Evolutionary conservation across 2,113 vertebrate species (phyloP).

Genomic region (Calidris pygmaea): DNA sequence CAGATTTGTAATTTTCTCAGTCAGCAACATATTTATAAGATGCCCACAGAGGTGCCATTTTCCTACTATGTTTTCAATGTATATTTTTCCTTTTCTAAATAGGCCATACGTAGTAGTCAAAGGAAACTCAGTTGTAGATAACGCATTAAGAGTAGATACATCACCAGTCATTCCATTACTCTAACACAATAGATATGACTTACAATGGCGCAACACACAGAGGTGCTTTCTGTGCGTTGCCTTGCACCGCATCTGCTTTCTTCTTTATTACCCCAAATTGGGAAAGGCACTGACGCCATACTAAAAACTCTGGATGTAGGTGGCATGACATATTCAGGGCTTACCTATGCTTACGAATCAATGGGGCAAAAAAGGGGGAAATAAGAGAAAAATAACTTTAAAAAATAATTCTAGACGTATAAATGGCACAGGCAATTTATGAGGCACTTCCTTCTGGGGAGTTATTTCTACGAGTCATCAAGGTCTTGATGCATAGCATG

Average conservation of each 20-base stretch:
- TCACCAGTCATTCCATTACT: neutral
- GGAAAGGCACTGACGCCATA: neutral
- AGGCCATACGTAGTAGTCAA: neutral
- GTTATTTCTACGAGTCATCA: neutral
- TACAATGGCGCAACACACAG: neutral
- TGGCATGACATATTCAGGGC: neutral
- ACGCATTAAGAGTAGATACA: neutral
- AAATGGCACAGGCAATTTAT: neutral
- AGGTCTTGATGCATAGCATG: neutral
- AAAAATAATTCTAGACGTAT: slow-evolving; percentile 6
- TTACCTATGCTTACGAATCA: neutral
- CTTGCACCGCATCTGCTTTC: neutral
- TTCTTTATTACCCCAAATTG: neutral
- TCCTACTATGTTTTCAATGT: neutral
- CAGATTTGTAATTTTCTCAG: neutral
- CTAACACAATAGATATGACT: neutral
- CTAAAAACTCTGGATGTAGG: neutral
- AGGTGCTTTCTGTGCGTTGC: neutral
- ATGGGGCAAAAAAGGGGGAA: neutral
- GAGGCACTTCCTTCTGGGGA: neutral
- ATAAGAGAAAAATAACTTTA: neutral
- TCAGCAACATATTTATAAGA: neutral
- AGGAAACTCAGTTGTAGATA: neutral
- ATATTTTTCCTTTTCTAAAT: neutral
- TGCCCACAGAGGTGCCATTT: neutral